These are phyloP conservation scores for Nannoperca australis DNA, from an alignment of 2,797 vertebrate genomes.

Conservation along the genomic window DNA sequence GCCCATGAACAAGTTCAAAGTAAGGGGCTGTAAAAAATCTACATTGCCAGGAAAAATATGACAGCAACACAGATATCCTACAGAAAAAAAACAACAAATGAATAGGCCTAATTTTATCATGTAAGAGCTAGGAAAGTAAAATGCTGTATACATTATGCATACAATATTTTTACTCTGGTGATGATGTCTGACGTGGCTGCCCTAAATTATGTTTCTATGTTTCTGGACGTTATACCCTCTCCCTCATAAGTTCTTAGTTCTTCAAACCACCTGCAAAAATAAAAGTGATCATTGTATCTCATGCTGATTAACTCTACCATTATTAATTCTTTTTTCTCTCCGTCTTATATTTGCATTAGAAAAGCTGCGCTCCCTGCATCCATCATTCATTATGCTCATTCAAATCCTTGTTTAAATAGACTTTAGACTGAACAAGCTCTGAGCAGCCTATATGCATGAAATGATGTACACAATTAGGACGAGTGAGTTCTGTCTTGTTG, in stretches of 20 bases:
- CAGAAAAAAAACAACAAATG: background rate
- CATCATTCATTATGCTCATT: slow-evolving; percentile 74
- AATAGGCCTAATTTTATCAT: background rate
- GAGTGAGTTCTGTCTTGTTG: slow-evolving; percentile 77
- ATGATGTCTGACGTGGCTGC: background rate
- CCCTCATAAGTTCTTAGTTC: slow-evolving; percentile 12
- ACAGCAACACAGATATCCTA: background rate
- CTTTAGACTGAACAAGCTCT: slow-evolving; percentile 69
- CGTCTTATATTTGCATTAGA: slow-evolving; percentile 66
- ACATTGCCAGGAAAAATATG: slow-evolving; percentile 9
- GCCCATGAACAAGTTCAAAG: background rate
- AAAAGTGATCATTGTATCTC: slow-evolving; percentile 39
- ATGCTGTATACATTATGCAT: background rate
- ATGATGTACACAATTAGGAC: slow-evolving; percentile 72
- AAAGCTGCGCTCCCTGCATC: slow-evolving; percentile 59
- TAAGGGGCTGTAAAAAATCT: background rate
- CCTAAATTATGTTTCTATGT: background rate
- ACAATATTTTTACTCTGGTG: slow-evolving; percentile 1
- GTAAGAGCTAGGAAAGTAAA: background rate
- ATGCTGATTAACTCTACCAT: slow-evolving; percentile 53
- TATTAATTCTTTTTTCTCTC: slow-evolving; percentile 50
- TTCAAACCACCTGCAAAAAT: slow-evolving; percentile 40
- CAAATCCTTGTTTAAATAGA: slow-evolving; percentile 85
- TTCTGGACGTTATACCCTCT: slow-evolving; percentile 7
- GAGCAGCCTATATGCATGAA: slow-evolving; percentile 69